Percentiles rank a stretch among this genome's conserved stretches.
Evolutionary conservation across 2,113 vertebrate genomes (phyloP).

Genomic region (Pungitius pungitius): DNA sequence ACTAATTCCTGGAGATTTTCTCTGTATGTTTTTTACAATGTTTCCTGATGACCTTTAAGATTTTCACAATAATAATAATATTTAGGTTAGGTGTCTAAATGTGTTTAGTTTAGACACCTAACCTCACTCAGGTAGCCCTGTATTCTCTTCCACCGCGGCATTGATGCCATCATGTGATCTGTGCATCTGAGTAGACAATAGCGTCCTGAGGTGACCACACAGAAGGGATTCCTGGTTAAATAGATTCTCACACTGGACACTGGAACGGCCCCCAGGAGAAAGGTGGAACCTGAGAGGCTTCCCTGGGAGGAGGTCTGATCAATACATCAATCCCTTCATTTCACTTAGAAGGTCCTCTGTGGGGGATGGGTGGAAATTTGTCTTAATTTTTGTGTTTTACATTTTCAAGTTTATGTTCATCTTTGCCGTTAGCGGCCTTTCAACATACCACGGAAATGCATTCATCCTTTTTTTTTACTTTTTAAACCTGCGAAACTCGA

Average conservation of each 20-base stretch:
- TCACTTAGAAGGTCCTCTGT: conserved; percentile 7
- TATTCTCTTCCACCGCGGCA: conserved; percentile 44
- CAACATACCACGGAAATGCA: neutral
- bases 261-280: conserved; percentile 50
- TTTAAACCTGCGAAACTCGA: neutral
- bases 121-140: too few relatives aligned
- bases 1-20: too few relatives aligned
- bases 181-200: conserved; percentile 57
- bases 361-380: conserved; percentile 35
- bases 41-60: neutral
- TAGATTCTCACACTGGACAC: conserved; percentile 51
- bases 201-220: conserved; percentile 52
- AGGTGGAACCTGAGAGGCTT: conserved; percentile 30
- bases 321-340: conserved; percentile 51
- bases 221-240: conserved; percentile 56
- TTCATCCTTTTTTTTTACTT: neutral
- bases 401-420: conserved; percentile 18
- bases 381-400: conserved; percentile 46
- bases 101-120: too few relatives aligned
- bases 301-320: conserved; percentile 32
- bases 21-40: neutral
- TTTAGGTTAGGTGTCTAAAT: too few relatives aligned
- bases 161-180: conserved; percentile 49
- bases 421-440: neutral
- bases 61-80: neutral